Evolutionary conservation across 2,113 vertebrate species (phyloP), one percentile per base, ranked within the genome.

Genomic region (Barbus barbus): DNA sequence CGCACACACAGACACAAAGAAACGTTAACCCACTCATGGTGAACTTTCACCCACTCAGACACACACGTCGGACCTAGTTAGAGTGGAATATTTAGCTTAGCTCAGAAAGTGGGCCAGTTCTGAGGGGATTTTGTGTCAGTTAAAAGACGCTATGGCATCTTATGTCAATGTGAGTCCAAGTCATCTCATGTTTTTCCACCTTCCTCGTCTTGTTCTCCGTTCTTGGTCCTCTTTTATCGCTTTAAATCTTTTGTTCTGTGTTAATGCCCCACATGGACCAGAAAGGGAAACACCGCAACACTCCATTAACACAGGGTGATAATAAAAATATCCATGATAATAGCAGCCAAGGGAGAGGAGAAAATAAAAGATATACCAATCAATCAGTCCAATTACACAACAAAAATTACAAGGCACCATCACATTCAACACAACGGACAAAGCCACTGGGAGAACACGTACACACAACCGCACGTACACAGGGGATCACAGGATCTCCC

Each of bases 361-460:
- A 82, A 76, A 72, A 84, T 71, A 90, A 79, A 85, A 86, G 87
- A 89, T 61, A 78, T 78, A 83, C 84, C 72, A 71, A 81, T 90
- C 93, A 95, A 96, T 94, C 96, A 81, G 78, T 81, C 84, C 87
- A 65, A 65, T 83, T 73, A 96, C 96, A 95, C 77, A 71, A 96
- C 96, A 95, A 93, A 96, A 97, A 93, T 93, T 95, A 98, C 96
- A 95, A 77, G 92, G 97, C 96, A 89, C 86, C 83, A 83, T 82
- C 88, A 95, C 95, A 26, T 92, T 95, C 92, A 96, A 93, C 95
- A 89, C 86, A 69, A 86, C 97, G 56, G 56, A 96, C 95, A 96
- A 95, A 93, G 95, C 94, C 95, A 94, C 95, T 87, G 89, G 94
- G 96, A 96, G 92, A 91, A 94, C 89, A 92, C 86, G 95, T 63